Base-by-base conservation (phyloP, 2,797 vertebrate species). In the Phrynocephalus forsythii region DNA sequence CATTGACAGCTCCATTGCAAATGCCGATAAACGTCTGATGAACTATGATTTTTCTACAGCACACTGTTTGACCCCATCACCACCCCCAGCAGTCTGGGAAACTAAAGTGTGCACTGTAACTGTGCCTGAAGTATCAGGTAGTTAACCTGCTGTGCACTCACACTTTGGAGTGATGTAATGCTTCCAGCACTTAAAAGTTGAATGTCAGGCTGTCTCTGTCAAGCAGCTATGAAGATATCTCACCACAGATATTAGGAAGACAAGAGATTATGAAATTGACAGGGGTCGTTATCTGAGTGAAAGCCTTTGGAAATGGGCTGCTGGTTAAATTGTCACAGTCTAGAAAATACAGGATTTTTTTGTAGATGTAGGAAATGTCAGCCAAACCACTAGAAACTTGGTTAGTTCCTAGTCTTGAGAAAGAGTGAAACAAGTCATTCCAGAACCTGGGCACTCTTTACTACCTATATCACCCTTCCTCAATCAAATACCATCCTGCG, bases 241-340 rank as follows among this genome's bases (percentile, higher is more conserved):
- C 0, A 2, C 63, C 92, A 86, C 82, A 90, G 89, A 89, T 91
- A 87, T 66, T 91, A 87, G 91, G 85, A 86, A 82, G 85, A 87
- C 72, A 85, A 82, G 85, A 84, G 66, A 87, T 84, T 91, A 83
- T 91, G 79, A 92, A 85, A 89, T 82, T 90, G 94, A 90, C 86
- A 91, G 83, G 89, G 78, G 86, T 92, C 88, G 82, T 85, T 93
- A 48, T 92, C 72, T 78, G 75, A 90, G 60, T 84, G 90, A 44
- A 22, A 93, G 86, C 84, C 85, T 92, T 92, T 87, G 86, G 88
- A 90, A 93, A 82, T 66, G 69, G 81, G 77, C 48, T 91, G 90
- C 80, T 78, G 56, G 80, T 92, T 93, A 0, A 0, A 72, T 91
- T 91, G 85, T 92, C 60, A 85, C 67, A 90, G 79, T 60, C 84